phyloP scores from a whole-genome alignment of 1,140 invertebrate genomes.

The Triops longicaudatus region DNA sequence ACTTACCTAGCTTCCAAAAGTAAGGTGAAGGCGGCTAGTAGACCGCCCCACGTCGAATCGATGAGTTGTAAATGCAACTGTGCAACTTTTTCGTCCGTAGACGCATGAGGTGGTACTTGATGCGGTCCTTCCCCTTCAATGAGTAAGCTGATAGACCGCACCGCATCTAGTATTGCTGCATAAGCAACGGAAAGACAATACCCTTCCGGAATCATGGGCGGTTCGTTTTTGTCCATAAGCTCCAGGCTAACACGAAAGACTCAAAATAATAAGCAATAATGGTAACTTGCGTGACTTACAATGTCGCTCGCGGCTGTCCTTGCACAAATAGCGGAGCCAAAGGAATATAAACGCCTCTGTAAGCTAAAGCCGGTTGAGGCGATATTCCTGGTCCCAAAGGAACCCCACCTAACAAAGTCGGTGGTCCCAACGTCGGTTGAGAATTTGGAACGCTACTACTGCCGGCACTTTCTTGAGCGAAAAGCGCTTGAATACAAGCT shows the following conservation, averaged over 20 bases:
- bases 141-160: conserved; percentile 50
- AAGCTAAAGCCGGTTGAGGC: conserved; percentile 85
- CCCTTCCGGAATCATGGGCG: conserved; percentile 84
- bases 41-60: conserved; percentile 89
- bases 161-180: conserved; percentile 80
- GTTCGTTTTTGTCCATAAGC: conserved; percentile 88
- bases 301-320: conserved; percentile 73
- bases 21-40: conserved; percentile 81
- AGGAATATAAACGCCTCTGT: conserved; percentile 83
- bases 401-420: conserved; percentile 55
- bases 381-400: conserved; percentile 65
- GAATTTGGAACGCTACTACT: conserved; percentile 22
- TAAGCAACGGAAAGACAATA: conserved; percentile 93
- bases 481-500: conserved; percentile 88
- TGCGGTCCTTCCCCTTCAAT: conserved; percentile 32
- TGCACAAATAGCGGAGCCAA: conserved; percentile 73
- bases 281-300: conserved; percentile 54
- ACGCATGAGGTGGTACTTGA: conserved; percentile 19
- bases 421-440: conserved; percentile 41
- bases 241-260: conserved; percentile 62
- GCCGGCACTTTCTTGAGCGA: conserved; percentile 46
- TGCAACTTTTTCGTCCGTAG: conserved; percentile 41
- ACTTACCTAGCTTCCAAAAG: conserved; percentile 78
- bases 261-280: conserved; percentile 25
- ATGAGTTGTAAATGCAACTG: conserved; percentile 66